A percentile compares a stretch with the other conserved stretches of the same genome.
These are phyloP conservation scores for Machimus rusticus DNA, from an alignment of 2,888 invertebrate species.

Conservation along the genomic window DNA sequence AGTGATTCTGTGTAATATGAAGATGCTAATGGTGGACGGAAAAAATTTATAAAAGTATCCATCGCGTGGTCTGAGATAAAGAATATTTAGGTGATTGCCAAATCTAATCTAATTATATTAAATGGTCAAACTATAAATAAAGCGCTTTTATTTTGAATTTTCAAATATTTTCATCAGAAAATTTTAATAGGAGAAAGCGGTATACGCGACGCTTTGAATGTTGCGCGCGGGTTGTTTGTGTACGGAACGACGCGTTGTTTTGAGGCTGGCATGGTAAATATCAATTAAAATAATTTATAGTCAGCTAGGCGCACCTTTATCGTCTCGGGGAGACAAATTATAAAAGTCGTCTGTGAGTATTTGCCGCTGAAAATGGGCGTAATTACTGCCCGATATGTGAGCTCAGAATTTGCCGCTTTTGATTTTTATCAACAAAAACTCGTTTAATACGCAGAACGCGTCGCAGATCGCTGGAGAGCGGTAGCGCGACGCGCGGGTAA, in stretches of 20 bases:
- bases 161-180: not conserved
- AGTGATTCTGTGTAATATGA: too few relatives aligned
- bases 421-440: slow-evolving; percentile 8
- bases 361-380: not conserved
- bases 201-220: not conserved
- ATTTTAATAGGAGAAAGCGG: not conserved
- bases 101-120: too few relatives aligned
- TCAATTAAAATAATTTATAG: not conserved
- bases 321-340: not conserved
- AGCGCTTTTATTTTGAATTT: not conserved
- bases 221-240: not conserved
- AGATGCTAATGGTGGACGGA: too few relatives aligned
- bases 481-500: not conserved
- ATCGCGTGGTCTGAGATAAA: too few relatives aligned
- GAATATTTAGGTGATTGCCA: too few relatives aligned
- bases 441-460: not conserved
- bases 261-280: not conserved
- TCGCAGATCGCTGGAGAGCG: not conserved
- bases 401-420: not conserved
- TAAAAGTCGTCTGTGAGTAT: not conserved
- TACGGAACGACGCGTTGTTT: not conserved
- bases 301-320: not conserved
- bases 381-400: not conserved
- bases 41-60: too few relatives aligned
- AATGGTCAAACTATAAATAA: not conserved